These are phyloP conservation scores for Hassar affinis DNA, from an alignment of 2,113 vertebrate genomes.

Conservation along the genomic window DNA sequence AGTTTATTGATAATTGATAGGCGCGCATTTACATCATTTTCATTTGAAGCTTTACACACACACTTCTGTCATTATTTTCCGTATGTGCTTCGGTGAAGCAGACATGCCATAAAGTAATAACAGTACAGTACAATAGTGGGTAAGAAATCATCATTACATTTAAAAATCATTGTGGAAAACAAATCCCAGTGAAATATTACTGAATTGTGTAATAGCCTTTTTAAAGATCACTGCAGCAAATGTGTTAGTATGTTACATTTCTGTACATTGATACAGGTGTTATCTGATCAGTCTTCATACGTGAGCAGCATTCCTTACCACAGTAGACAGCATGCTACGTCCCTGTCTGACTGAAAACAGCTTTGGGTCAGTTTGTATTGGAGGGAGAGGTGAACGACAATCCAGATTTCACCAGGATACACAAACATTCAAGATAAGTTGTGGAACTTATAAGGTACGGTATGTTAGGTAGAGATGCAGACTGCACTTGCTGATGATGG, in stretches of 20 bases:
- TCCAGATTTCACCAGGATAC: slow-evolving; percentile 15
- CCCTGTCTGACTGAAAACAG: slow-evolving; percentile 13
- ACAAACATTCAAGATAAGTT: background rate
- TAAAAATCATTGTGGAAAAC: background rate
- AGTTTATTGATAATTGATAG: slow-evolving; percentile 25
- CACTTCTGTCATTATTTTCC: background rate
- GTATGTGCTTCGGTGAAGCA: background rate
- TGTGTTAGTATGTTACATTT: background rate
- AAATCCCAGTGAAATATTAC: background rate
- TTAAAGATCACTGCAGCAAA: background rate
- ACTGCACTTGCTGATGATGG: background rate
- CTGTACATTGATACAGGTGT: background rate
- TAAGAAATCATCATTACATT: background rate
- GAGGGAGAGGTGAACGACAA: slow-evolving; percentile 10
- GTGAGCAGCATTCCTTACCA: background rate
- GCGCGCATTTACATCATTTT: slow-evolving; percentile 6
- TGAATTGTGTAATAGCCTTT: background rate
- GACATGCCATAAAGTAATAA: background rate
- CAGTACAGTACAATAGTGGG: background rate
- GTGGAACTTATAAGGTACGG: background rate
- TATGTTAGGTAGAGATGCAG: background rate
- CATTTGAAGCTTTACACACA: background rate
- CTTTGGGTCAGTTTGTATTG: slow-evolving; percentile 9
- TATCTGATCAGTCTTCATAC: slow-evolving; percentile 26
- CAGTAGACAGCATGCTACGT: background rate